Evolutionary conservation across 2,888 invertebrate species (phyloP), one percentile per base, ranked within the genome.

Genomic region (Zele albiditarsus): DNA sequence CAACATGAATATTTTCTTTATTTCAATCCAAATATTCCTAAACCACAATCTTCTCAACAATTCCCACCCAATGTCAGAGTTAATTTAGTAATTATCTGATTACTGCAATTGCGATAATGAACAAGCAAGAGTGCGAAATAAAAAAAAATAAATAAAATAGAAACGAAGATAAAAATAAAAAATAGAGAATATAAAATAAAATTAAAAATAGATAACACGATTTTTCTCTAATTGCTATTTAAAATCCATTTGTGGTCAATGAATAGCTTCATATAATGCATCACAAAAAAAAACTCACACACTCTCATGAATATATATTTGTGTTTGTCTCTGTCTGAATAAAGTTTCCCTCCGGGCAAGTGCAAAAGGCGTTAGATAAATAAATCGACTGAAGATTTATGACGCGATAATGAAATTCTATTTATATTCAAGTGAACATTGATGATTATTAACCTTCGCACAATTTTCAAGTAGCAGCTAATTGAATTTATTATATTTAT

Each of bases 371-470:
- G 80, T 78, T 66, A 77, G 76, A 67, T 75, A 73, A 70, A 80
- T 80, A 77, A 78, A 78, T 78, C 78, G 69, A 28, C 5, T 12
- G 67, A 53, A 68, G 75, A 81, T 81, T 80, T 80, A 80, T 78
- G 69, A 77, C 72, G 73, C 71, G 70, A 73, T 72, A 75, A 76
- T 75, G 42, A 69, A 60, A 78, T 79, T 77, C 80, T 8, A 71
- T 69, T 28, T 75, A 68, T 65, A 60, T 60, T 8, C n/a, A 20
- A 53, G 53, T 53, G 16, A 58, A 69, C 72, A 67, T 31, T 71
- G 53, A 63, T 57, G 73, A 69, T 69, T 65, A 62, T 76, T 73
- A 76, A 76, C 75, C 73, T 76, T 76, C 76, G 49, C 60, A 60
- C 60, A 10, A 60, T 60, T 28, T 60, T 27, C 60, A 60, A 60